Evolutionary conservation across 2,797 vertebrate genomes (phyloP).

Genomic region (Sebastes oblongus): DNA sequence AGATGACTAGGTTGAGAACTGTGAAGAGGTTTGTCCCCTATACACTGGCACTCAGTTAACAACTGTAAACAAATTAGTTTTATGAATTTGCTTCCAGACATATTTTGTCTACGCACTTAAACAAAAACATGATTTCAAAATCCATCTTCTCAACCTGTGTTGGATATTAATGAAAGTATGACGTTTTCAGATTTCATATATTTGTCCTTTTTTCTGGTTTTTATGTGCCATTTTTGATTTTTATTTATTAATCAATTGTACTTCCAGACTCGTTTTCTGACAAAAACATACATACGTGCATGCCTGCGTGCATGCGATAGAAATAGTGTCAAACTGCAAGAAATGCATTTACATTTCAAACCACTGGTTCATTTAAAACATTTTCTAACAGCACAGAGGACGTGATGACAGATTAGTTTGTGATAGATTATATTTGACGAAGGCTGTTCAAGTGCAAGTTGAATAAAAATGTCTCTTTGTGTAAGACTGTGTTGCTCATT

Average conservation of each 20-base stretch:
- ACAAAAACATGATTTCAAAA: background rate
- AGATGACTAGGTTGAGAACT: background rate
- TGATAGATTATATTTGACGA: constrained; percentile 33
- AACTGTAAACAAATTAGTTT: background rate
- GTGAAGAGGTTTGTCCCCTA: background rate
- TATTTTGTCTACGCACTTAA: background rate
- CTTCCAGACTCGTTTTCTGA: background rate
- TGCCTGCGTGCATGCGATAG: background rate
- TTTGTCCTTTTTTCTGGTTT: constrained; percentile 12
- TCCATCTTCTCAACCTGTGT: background rate
- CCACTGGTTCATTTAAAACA: background rate
- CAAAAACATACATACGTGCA: background rate
- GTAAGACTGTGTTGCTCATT: background rate
- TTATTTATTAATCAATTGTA: constrained; percentile 49
- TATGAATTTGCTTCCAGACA: background rate
- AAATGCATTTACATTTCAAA: background rate
- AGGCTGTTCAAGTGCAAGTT: background rate
- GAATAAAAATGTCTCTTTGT: constrained; percentile 40
- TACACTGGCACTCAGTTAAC: background rate
- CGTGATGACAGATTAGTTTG: constrained; percentile 6
- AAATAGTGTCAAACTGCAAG: background rate
- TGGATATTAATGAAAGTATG: constrained; percentile 1
- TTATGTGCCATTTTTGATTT: constrained; percentile 37
- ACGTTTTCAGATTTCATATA: background rate
- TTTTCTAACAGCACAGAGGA: constrained; percentile 15